Base-by-base conservation (phyloP, 2,888 invertebrate species). In the Dicyrtomina minuta region DNA sequence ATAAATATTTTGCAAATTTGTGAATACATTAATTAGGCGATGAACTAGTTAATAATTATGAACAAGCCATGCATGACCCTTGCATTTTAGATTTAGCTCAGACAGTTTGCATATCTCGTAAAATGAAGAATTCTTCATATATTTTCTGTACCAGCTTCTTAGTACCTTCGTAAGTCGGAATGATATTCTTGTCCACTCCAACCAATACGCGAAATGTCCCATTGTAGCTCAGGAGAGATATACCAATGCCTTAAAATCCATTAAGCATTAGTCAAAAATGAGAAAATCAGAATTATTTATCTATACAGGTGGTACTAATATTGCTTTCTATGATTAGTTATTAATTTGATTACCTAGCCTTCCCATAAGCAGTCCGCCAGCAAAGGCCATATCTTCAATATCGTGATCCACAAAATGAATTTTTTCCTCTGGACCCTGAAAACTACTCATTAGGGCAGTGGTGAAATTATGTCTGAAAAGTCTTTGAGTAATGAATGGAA, bases 191-290 rank as follows among this genome's bases (percentile, higher is more conserved):
- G 22, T 66, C 66, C 2, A 66, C 66, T 43, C 66, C 66, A 43
- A 56, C 24, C 4, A 66, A 20, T 43, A 66, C 43, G 2, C 66
- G 55, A 22, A 66, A 56, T 13, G 15, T n/a, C 10, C 66, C 66
- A 15, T 66, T 39, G 56, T 66, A 66, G 44, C 66, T 66, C n/a
- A 66, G 20, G 4, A 56, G 44, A 20, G 66, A 24, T 13, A 66
- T 39, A 22, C 66, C 66, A 4, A 66, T n/a, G 2, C 66, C 56
- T 41, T 27, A 43, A 43, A 24, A 56, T 24, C 56, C n/a, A n/a
- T n/a, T n/a, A n/a, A n/a, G n/a, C n/a, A n/a, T n/a, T n/a, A n/a
- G n/a, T 12, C 56, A 56, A 12, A 20, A 15, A 56, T 56, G n/a
- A n/a, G n/a, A 12, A 43, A 43, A 12, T 43, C 10, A 43, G 10